Evolutionary conservation across 2,797 vertebrate genomes (phyloP), one percentile per base, ranked within the genome.

Genomic region (Sebastiscus albofasciatus): DNA sequence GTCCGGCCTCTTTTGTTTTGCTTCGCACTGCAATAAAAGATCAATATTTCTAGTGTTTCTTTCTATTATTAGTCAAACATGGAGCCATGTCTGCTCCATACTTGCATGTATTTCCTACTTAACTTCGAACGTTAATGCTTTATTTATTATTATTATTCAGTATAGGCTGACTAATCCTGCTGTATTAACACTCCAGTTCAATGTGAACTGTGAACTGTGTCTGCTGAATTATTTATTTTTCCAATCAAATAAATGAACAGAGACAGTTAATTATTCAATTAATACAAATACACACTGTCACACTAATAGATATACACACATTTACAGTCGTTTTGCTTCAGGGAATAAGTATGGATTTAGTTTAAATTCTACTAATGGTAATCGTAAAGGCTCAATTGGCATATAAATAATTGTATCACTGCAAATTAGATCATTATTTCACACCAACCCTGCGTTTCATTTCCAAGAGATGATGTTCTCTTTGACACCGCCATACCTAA

Each of bases 201-300:
- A 14, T 42, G 62, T 72, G 33, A 82, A 72, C 71, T 42, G 68
- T 67, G 33, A 82, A 72, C 42, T 62, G 59, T 9, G 34, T 74
- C 72, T 74, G 75, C 8, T 85, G 52, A 86, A 86, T 89, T 58
- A 80, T 85, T 77, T 3, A 74, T 83, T 83, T 81, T 29, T 60
- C 22, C 59, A 79, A 73, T 85, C 59, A 82, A 70, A 75, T 16
- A 79, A 79, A 81, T 75, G 42, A 82, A 82, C 58, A 20, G 39
- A 81, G 29, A 72, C 65, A 13, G 22, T 69, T 76, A 34, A 80
- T 62, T 77, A 75, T 78, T 72, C 6, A 81, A 73, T 79, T 12
- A 70, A 55, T 33, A 66, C 68, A 67, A 70, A 72, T 31, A 69
- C 56, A 22, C 24, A 64, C 55, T 64, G 31, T 56, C 29, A 42